Evolutionary conservation across 1,140 invertebrate species (phyloP).

Genomic region (Zaprionus inermis): DNA sequence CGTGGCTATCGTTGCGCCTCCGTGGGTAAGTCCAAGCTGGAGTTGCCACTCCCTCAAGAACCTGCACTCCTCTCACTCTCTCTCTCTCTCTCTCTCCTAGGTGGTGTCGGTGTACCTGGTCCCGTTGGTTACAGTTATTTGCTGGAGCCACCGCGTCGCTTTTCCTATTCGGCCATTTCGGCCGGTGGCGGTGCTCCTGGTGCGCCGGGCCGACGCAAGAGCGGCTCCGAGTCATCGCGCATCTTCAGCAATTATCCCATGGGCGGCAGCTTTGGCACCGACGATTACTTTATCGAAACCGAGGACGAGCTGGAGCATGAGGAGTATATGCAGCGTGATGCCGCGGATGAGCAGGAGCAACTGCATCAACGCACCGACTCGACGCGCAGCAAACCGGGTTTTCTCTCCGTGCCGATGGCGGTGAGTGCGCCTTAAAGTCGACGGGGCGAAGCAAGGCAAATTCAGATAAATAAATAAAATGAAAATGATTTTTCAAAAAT

Average conservation of each 20-base stretch:
- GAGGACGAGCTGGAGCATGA: constrained; percentile 83
- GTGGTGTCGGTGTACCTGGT: constrained; percentile 59
- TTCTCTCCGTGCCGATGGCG: constrained; percentile 84
- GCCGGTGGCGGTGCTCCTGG: constrained; percentile 64
- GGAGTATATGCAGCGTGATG: constrained; percentile 64
- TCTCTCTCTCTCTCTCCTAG: constrained; percentile 9
- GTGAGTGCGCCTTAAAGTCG: constrained; percentile 44
- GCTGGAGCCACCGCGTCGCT: constrained; percentile 87
- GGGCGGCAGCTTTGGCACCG: constrained; percentile 85
- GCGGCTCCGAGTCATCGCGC: constrained; percentile 81
- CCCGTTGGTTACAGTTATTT: constrained; percentile 89
- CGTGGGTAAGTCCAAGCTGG: constrained; percentile 84
- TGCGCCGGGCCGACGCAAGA: constrained; percentile 84
- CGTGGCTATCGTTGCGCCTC: constrained; percentile 87
- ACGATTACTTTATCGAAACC: constrained; percentile 84
- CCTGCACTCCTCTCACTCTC: background rate
- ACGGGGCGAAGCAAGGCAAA: background rate
- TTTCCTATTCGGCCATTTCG: constrained; percentile 84
- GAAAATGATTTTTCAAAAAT: background rate
- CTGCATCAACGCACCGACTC: constrained; percentile 72
- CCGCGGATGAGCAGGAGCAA: constrained; percentile 36
- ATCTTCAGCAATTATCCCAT: constrained; percentile 85
- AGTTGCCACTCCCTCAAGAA: background rate
- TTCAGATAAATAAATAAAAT: background rate
- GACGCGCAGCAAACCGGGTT: constrained; percentile 83